phyloP scores from a whole-genome alignment of 2,888 invertebrate species.

The Mayetiola destructor region DNA sequence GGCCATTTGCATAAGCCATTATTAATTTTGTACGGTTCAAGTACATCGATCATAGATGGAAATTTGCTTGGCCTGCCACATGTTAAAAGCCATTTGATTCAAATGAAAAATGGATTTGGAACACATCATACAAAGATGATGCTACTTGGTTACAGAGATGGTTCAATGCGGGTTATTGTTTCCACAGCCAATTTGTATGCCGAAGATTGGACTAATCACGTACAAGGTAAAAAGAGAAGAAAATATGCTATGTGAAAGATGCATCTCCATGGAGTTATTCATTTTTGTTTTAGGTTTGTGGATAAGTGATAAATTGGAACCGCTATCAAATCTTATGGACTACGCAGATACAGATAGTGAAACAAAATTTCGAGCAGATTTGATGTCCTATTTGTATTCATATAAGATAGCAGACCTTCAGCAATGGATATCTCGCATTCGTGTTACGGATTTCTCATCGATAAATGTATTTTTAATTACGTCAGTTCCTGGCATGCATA shows the following conservation, averaged over 20 bases:
- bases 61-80: conserved; percentile 46
- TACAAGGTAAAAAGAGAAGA: conserved; percentile 74
- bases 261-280: neutral
- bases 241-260: neutral
- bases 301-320: conserved; percentile 67
- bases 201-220: conserved; percentile 87
- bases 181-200: conserved; percentile 85
- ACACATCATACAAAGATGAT: conserved; percentile 69
- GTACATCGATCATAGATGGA: conserved; percentile 44
- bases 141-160: conserved; percentile 58
- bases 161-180: conserved; percentile 69
- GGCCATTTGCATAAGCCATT: conserved; percentile 51
- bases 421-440: conserved; percentile 58
- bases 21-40: conserved; percentile 63
- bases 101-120: conserved; percentile 65
- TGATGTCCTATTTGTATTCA: conserved; percentile 58
- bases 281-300: neutral
- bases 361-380: conserved; percentile 65
- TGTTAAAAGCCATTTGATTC: conserved; percentile 50
- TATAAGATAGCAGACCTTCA: conserved; percentile 55
- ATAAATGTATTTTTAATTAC: conserved; percentile 76
- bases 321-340: conserved; percentile 40
- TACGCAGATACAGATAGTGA: conserved; percentile 57
- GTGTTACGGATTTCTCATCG: conserved; percentile 63
- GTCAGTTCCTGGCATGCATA: conserved; percentile 71